Conservation (phyloP, 2,113 vertebrate genomes). For the Planiliza haematocheilus region DNA sequence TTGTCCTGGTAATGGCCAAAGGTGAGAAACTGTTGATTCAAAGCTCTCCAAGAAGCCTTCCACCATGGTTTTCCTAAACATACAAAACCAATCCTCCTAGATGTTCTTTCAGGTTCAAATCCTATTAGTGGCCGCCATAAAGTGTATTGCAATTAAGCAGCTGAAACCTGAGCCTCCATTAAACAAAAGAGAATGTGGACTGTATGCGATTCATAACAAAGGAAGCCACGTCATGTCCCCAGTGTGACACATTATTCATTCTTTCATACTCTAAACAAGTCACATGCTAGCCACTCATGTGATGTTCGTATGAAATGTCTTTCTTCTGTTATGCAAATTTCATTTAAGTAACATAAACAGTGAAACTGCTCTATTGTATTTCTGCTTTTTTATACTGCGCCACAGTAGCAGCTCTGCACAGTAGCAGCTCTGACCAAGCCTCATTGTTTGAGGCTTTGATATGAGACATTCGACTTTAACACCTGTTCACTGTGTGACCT, state of each 20-base stretch:
- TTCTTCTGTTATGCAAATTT: no score
- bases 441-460: not conserved
- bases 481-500: slow-evolving; percentile 14
- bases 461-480: not conserved
- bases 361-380: no score
- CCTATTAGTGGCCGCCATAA: not conserved
- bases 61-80: not conserved
- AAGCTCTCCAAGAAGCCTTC: no score
- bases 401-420: not conserved
- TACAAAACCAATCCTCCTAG: not conserved
- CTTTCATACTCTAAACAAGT: no score
- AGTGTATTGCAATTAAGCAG: not conserved
- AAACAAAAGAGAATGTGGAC: not conserved
- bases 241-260: no score
- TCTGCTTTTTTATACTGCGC: not conserved
- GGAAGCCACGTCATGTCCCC: no score
- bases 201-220: not conserved
- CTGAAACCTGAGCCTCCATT: not conserved
- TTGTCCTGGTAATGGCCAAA: no score
- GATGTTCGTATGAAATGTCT: no score
- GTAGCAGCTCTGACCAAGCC: not conserved
- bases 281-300: no score
- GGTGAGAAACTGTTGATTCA: no score
- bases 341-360: no score
- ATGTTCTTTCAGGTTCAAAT: not conserved